A percentile compares a stretch with the other conserved stretches of the same genome.
These are phyloP conservation scores for Erebia palarica DNA, from an alignment of 2,888 invertebrate species.

Conservation along the genomic window DNA sequence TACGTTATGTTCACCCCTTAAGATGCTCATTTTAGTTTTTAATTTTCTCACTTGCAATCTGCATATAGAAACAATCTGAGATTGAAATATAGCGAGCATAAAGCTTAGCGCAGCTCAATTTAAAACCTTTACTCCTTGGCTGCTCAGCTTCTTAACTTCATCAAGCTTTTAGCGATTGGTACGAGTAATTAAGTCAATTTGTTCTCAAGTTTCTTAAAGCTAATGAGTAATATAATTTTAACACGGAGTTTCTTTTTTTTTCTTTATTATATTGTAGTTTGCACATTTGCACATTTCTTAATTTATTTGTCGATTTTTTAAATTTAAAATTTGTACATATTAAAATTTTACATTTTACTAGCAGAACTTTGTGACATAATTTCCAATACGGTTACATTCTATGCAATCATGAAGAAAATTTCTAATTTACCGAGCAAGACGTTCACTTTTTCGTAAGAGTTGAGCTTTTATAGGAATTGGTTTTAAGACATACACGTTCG, in stretches of 20 bases:
- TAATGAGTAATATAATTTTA: slow-evolving; percentile 13
- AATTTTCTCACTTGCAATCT: background rate
- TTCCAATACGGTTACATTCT: background rate
- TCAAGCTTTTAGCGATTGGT: slow-evolving; percentile 22
- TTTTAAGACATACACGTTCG: background rate
- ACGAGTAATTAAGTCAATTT: slow-evolving; percentile 17
- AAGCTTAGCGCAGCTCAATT: slow-evolving; percentile 15
- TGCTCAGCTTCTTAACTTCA: slow-evolving; percentile 26
- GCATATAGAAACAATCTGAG: background rate
- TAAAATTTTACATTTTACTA: slow-evolving; percentile 2
- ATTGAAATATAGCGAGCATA: background rate
- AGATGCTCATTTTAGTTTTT: background rate
- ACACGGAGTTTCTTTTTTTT: slow-evolving; percentile 2
- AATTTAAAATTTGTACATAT: slow-evolving; percentile 4
- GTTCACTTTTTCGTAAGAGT: background rate
- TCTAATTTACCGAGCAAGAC: background rate
- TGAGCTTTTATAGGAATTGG: too few relatives aligned
- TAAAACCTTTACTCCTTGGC: slow-evolving; percentile 26
- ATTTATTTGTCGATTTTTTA: background rate
- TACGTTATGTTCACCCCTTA: background rate
- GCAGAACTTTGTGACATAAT: background rate
- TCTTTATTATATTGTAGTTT: too few relatives aligned
- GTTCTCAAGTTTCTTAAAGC: slow-evolving; percentile 2
- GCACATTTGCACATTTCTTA: too few relatives aligned
- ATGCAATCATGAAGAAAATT: background rate